Evolutionary conservation across 2,113 vertebrate genomes (phyloP).

Genomic region (Myodes glareolus): DNA sequence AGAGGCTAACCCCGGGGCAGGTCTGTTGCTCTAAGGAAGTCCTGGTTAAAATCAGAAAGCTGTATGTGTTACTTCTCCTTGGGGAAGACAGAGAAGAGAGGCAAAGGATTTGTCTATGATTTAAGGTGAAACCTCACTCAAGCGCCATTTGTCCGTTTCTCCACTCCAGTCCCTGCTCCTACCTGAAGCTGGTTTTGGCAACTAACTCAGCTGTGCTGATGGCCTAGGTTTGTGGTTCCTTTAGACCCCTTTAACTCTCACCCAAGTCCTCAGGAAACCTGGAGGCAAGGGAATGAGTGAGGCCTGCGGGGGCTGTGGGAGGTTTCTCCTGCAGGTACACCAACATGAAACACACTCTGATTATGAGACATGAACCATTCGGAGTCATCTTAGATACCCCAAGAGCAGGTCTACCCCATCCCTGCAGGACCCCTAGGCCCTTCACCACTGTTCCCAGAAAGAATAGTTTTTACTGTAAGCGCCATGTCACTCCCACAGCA

Average conservation of each 20-base stretch:
- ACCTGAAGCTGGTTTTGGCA: background rate
- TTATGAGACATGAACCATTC: background rate
- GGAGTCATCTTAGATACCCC: background rate
- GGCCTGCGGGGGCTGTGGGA: background rate
- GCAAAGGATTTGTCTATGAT: conserved; percentile 24
- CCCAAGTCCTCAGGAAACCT: background rate
- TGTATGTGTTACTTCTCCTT: conserved; percentile 9
- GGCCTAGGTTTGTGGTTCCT: background rate
- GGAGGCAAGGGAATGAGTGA: no score
- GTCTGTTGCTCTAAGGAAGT: conserved; percentile 47
- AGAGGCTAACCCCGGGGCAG: conserved; percentile 45
- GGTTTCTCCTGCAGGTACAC: background rate
- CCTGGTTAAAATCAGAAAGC: conserved; percentile 64
- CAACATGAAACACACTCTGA: background rate
- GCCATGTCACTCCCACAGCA: background rate
- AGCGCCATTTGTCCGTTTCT: background rate
- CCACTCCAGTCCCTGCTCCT: background rate
- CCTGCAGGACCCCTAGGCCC: background rate
- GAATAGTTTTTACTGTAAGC: background rate
- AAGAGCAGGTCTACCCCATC: background rate
- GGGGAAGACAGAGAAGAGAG: conserved; percentile 12
- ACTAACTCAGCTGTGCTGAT: background rate
- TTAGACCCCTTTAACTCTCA: background rate
- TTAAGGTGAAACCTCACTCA: conserved; percentile 21
- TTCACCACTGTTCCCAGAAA: background rate